Base-by-base conservation (phyloP, 2,888 invertebrate genomes). In the Sphinx pinastri region DNA sequence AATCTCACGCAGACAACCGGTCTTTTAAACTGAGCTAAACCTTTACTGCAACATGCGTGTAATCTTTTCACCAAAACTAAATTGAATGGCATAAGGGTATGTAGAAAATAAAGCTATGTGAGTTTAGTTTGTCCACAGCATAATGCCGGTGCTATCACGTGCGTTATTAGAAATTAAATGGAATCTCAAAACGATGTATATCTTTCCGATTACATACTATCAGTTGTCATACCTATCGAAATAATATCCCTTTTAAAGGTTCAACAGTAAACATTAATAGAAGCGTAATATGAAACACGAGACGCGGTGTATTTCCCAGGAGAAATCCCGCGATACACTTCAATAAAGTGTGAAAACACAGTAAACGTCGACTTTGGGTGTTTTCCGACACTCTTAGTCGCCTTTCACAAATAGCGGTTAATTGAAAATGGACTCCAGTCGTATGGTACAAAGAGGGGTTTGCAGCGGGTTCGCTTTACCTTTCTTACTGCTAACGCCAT, bases 401-500 rank as follows among this genome's bases (percentile, higher is more conserved):
- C 79, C 84, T 82, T 85, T 83, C 77, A 85, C 91, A 91, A 90
- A 91, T 88, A 90, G 81, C 82, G 83, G 85, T 88, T 92, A 92
- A 91, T 92, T 92, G 92, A 89, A 91, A 90, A 88, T 77, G 81
- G 86, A 84, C 81, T 79, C 76, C 70, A 71, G 13, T 16, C n/a
- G 57, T 63, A 69, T 70, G 84, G 84, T 73, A 55, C 77, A 83
- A 84, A 76, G 51, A 51, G 74, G 2, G 68, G 74, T 73, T 76
- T 25, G 16, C 38, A 57, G 51, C n/a, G 12, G 49, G 47, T 45
- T 16, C 16, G 12, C 8, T n/a, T 16, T 12, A 16, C 12, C 11
- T 16, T 38, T n/a, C n/a, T 45, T n/a, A n/a, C 45, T 19, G 13
- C 47, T 63, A 63, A 49, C 63, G 63, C 47, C 63, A 63, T 63